phyloP scores from a whole-genome alignment of 2,797 vertebrate genomes.

The Phrynocephalus forsythii region DNA sequence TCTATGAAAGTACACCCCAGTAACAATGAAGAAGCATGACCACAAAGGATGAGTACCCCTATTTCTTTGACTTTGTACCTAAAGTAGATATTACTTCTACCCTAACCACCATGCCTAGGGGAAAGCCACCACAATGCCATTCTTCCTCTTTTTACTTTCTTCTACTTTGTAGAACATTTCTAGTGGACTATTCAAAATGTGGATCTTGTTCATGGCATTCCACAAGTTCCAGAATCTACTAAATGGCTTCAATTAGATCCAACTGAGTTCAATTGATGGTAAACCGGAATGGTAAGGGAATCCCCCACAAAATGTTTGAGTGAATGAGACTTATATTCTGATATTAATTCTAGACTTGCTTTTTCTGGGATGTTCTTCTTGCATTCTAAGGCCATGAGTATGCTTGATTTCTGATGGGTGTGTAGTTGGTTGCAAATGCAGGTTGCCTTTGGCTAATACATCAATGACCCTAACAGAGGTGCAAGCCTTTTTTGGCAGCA shows the following conservation, averaged over 20 bases:
- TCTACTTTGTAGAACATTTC: background rate
- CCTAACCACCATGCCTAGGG: background rate
- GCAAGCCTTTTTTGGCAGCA: background rate
- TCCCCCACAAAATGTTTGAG: background rate
- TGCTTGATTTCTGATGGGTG: background rate
- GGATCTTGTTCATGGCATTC: background rate
- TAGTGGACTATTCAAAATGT: background rate
- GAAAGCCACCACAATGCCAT: background rate
- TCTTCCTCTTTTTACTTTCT: background rate
- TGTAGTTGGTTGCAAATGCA: background rate
- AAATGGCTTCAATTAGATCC: background rate
- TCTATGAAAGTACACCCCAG: background rate
- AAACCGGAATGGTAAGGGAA: background rate
- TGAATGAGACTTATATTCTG: background rate
- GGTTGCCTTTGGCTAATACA: background rate
- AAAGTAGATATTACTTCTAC: background rate
- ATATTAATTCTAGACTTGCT: background rate
- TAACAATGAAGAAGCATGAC: background rate
- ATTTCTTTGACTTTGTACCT: background rate
- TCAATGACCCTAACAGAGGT: background rate
- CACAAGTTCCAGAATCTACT: background rate
- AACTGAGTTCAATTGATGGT: background rate
- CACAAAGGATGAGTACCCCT: background rate
- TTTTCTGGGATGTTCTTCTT: background rate
- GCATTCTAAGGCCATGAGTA: background rate